These are phyloP conservation scores for Butastur rufipennis DNA, from an alignment of 2,113 vertebrate genomes.

Conservation along the genomic window DNA sequence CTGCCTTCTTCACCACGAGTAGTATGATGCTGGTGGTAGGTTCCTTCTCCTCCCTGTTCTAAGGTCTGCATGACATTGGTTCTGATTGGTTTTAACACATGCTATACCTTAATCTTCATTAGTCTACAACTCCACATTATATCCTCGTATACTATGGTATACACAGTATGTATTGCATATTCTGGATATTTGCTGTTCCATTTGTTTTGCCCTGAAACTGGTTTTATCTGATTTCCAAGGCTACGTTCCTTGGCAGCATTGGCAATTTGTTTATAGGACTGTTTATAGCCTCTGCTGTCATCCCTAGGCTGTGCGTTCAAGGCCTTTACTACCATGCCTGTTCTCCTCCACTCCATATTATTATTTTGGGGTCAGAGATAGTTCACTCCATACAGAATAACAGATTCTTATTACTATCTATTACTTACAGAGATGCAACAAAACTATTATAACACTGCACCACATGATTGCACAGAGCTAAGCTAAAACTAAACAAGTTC, in stretches of 20 bases:
- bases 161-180: background rate
- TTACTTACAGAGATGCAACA: background rate
- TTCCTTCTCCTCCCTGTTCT: background rate
- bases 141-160: background rate
- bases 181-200: background rate
- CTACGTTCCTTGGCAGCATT: rapidly evolving
- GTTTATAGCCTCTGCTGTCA: background rate
- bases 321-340: background rate
- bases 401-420: background rate
- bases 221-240: background rate
- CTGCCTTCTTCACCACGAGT: rapidly evolving
- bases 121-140: too few relatives aligned
- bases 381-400: background rate
- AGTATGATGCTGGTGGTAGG: rapidly evolving
- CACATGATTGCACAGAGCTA: background rate
- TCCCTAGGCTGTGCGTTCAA: background rate
- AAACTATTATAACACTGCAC: background rate
- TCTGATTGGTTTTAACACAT: background rate
- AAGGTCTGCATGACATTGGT: background rate
- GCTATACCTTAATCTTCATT: background rate
- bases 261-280: background rate
- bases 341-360: background rate
- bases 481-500: background rate
- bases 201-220: background rate
- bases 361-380: background rate